These are phyloP conservation scores for Oxyruncus cristatus DNA, from an alignment of 2,113 vertebrate genomes.

Conservation along the genomic window DNA sequence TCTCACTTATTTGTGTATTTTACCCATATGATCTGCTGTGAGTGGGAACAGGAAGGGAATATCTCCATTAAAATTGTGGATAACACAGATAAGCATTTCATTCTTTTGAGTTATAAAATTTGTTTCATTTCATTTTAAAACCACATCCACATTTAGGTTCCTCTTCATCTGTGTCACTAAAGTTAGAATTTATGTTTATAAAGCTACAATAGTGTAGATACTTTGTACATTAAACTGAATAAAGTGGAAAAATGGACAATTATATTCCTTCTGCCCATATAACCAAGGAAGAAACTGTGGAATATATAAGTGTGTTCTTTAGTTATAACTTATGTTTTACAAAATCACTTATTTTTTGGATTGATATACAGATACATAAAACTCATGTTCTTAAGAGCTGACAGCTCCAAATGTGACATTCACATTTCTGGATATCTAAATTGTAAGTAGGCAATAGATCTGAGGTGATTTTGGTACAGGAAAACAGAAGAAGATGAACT, in stretches of 20 bases:
- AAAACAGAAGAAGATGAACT: background rate
- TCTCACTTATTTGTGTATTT: conserved; percentile 28
- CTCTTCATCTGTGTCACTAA: background rate
- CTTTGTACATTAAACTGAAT: background rate
- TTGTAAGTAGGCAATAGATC: background rate
- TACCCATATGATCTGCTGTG: background rate
- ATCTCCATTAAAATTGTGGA: background rate
- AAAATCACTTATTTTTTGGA: background rate
- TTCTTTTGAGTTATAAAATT: background rate
- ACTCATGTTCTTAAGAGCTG: background rate
- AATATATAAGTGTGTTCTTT: background rate
- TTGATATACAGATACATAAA: background rate
- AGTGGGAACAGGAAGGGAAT: background rate
- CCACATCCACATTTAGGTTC: background rate
- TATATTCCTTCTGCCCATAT: background rate
- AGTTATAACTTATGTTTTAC: background rate
- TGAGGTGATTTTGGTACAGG: background rate
- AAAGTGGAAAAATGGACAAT: background rate
- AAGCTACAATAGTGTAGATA: background rate
- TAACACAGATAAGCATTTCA: background rate
- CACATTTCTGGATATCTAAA: background rate
- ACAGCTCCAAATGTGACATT: background rate
- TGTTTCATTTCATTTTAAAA: background rate
- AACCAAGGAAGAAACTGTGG: background rate
- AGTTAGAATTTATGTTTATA: background rate